These are phyloP conservation scores for Schmidtea mediterranea DNA, from an alignment of 1,140 invertebrate genomes.

Conservation along the genomic window DNA sequence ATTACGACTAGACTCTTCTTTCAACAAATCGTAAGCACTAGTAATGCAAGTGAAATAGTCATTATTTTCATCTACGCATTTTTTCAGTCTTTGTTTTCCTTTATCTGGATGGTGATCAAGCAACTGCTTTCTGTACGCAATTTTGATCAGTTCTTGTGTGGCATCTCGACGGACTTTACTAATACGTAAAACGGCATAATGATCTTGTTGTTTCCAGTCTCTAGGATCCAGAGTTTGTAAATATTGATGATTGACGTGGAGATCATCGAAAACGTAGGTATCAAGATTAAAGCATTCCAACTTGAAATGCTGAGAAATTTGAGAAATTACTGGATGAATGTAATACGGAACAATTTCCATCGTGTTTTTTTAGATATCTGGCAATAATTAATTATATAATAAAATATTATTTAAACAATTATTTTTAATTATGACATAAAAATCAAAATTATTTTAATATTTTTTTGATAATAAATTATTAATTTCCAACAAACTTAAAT, in stretches of 20 bases:
- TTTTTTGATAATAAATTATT: no score
- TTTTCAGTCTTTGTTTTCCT: constrained; percentile 42
- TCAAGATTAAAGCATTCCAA: no score
- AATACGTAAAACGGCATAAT: constrained; percentile 71
- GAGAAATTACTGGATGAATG: no score
- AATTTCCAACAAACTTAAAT: no score
- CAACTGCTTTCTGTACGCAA: constrained; percentile 60
- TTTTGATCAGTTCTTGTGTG: constrained; percentile 64
- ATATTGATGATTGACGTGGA: background rate
- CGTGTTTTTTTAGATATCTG: no score
- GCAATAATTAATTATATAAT: no score
- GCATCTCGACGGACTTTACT: constrained; percentile 48
- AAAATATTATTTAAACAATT: no score
- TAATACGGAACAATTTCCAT: no score
- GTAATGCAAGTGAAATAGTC: constrained; percentile 97
- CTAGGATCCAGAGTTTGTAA: background rate
- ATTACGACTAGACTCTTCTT: constrained; percentile 46
- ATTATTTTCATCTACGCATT: constrained; percentile 30
- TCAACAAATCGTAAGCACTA: constrained; percentile 71
- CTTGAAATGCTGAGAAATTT: no score
- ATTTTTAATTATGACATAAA: no score
- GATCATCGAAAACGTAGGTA: no score
- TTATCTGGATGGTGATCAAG: constrained; percentile 91
- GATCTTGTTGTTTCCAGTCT: constrained; percentile 32
- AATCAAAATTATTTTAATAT: no score